These are phyloP conservation scores for Cephus pygmeus DNA, from an alignment of 2,888 invertebrate species.

Conservation along the genomic window DNA sequence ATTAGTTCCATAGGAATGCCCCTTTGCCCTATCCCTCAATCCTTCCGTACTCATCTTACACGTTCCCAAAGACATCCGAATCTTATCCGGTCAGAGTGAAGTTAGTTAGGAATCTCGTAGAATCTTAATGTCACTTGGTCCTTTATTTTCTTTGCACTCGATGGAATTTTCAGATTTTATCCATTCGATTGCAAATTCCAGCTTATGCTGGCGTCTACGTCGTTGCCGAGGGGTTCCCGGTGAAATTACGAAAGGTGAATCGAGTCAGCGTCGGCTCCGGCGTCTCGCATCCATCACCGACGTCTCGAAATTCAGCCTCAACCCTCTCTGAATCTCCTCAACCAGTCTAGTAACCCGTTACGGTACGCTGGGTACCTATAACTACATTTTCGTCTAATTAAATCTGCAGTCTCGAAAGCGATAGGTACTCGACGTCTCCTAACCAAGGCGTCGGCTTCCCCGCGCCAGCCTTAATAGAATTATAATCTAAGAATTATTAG, in stretches of 20 bases:
- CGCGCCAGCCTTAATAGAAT: constrained; percentile 12
- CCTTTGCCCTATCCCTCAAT: not conserved
- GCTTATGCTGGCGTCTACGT: not conserved
- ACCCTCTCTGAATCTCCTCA: not conserved
- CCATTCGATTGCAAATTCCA: not conserved
- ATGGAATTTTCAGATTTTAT: not conserved
- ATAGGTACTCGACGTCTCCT: constrained; percentile 20
- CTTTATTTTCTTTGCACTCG: not conserved
- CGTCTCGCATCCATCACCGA: constrained; percentile 4
- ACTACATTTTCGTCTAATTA: constrained; percentile 33
- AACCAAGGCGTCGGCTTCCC: constrained; percentile 7
- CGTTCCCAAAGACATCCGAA: not conserved
- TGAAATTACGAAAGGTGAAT: not conserved
- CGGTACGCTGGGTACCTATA: constrained; percentile 2
- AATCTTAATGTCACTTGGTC: not conserved
- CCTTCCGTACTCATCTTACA: not conserved
- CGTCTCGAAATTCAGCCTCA: not conserved
- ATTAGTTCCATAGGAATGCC: not conserved
- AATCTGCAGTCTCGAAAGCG: constrained; percentile 26
- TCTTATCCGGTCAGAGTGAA: not conserved
- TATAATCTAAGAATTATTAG: constrained; percentile 20
- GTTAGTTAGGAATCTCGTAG: not conserved
- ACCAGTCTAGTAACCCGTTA: not conserved
- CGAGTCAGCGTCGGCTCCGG: not conserved
- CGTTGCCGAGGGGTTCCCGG: not conserved